phyloP scores from a whole-genome alignment of 2,113 vertebrate genomes.

The Rhabdornis inornatus region DNA sequence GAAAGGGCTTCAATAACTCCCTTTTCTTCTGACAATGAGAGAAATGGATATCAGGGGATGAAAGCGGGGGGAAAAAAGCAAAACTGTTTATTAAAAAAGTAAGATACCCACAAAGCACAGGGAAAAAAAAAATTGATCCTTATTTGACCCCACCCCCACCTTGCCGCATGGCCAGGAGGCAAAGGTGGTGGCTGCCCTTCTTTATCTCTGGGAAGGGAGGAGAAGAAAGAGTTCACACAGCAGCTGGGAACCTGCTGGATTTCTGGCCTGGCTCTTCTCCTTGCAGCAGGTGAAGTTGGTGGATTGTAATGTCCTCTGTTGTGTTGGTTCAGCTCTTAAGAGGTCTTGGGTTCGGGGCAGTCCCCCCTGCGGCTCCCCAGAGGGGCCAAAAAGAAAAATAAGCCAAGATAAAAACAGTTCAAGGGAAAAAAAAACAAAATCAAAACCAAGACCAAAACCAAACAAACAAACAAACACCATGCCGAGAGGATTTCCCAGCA shows the following conservation, averaged over 20 bases:
- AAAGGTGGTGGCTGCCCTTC: background rate
- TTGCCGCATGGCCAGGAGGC: accelerated
- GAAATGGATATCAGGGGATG: background rate
- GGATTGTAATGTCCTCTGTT: background rate
- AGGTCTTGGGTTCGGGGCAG: background rate
- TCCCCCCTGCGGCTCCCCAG: accelerated
- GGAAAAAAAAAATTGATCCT: background rate
- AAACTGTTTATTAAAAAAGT: background rate
- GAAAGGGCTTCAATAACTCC: background rate
- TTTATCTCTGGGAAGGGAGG: background rate
- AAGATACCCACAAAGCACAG: background rate
- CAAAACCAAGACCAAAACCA: background rate
- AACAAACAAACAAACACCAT: background rate
- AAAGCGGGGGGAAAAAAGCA: background rate
- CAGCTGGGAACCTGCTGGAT: background rate
- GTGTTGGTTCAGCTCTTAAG: background rate
- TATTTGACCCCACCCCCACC: background rate
- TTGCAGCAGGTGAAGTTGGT: background rate
- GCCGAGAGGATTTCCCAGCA: accelerated
- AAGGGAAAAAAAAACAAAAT: background rate
- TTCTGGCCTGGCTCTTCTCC: background rate
- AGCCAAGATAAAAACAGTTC: background rate
- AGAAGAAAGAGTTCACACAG: background rate
- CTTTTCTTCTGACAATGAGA: background rate
- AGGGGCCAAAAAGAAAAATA: background rate